Evolutionary conservation across 2,888 invertebrate species (phyloP).

Genomic region (Plusia festucae): DNA sequence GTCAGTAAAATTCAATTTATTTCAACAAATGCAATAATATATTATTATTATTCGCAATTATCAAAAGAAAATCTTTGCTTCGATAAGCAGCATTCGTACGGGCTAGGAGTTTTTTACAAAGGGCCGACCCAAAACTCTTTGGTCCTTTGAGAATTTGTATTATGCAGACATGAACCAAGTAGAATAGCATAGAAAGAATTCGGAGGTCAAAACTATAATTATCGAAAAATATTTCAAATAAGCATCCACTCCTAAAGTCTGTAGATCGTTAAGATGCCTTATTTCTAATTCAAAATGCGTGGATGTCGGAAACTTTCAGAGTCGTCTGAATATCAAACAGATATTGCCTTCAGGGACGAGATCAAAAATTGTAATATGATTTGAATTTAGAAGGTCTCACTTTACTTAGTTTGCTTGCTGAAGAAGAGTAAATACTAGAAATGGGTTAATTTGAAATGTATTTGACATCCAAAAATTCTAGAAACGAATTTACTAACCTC

Average conservation of each 20-base stretch:
- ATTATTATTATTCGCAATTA: neutral
- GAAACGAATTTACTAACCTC: too few relatives aligned
- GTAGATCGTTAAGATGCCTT: slow-evolving; percentile 54
- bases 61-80: slow-evolving; percentile 34
- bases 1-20: neutral
- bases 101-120: slow-evolving; percentile 7
- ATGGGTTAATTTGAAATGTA: too few relatives aligned
- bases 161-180: too few relatives aligned
- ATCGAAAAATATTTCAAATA: slow-evolving; percentile 38
- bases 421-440: neutral
- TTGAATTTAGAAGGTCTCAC: slow-evolving; percentile 8
- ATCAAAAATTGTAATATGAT: slow-evolving; percentile 17
- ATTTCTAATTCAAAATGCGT: slow-evolving; percentile 57
- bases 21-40: slow-evolving; percentile 18
- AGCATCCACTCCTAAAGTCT: slow-evolving; percentile 30
- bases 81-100: slow-evolving; percentile 19
- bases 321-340: slow-evolving; percentile 62
- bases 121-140: slow-evolving; percentile 23
- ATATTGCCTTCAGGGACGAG: slow-evolving; percentile 27
- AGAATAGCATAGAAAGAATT: slow-evolving; percentile 15
- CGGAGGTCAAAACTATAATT: slow-evolving; percentile 23
- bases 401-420: neutral
- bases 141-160: slow-evolving; percentile 27
- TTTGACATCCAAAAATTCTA: too few relatives aligned
- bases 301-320: slow-evolving; percentile 57